Evolutionary conservation across 1,140 invertebrate species (phyloP).

Genomic region (Hetaerina americana): DNA sequence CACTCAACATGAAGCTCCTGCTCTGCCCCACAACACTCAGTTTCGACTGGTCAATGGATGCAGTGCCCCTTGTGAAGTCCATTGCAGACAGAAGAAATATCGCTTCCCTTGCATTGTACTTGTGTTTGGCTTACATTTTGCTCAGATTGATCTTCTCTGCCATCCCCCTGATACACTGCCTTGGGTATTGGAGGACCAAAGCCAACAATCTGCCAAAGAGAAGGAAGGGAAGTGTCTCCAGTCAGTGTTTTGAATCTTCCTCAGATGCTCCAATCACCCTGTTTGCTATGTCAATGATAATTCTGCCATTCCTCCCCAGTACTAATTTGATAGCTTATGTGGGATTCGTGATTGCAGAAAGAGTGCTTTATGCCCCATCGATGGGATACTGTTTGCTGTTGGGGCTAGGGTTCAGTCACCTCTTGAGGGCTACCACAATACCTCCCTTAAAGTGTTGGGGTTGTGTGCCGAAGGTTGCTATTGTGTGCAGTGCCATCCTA

Average conservation of each 20-base stretch:
- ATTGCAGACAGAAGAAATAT: constrained; percentile 62
- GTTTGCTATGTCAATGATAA: constrained; percentile 30
- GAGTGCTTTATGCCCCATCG: constrained; percentile 88
- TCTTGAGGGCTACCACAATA: background rate
- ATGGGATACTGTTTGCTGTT: constrained; percentile 86
- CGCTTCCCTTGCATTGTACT: constrained; percentile 56
- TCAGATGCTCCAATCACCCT: background rate
- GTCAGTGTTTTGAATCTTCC: too few species aligned
- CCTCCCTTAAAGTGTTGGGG: constrained; percentile 11
- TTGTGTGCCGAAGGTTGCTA: constrained; percentile 31
- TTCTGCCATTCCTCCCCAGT: constrained; percentile 85
- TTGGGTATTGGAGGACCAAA: too few species aligned
- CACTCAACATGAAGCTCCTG: constrained; percentile 71
- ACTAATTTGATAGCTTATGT: constrained; percentile 91
- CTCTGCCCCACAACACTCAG: constrained; percentile 69
- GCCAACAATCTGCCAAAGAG: too few species aligned
- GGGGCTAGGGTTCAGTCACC: constrained; percentile 47
- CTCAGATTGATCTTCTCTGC: too few species aligned
- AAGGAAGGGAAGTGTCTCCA: background rate
- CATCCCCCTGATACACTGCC: too few species aligned
- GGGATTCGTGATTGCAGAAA: constrained; percentile 91
- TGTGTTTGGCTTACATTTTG: background rate
- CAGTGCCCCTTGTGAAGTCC: constrained; percentile 64
- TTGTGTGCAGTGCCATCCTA: constrained; percentile 30
- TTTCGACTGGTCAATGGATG: constrained; percentile 94